Percentiles rank a stretch among this genome's conserved stretches.
Conservation (phyloP, 2,113 vertebrate species). For the Protobothrops mucrosquamatus region DNA sequence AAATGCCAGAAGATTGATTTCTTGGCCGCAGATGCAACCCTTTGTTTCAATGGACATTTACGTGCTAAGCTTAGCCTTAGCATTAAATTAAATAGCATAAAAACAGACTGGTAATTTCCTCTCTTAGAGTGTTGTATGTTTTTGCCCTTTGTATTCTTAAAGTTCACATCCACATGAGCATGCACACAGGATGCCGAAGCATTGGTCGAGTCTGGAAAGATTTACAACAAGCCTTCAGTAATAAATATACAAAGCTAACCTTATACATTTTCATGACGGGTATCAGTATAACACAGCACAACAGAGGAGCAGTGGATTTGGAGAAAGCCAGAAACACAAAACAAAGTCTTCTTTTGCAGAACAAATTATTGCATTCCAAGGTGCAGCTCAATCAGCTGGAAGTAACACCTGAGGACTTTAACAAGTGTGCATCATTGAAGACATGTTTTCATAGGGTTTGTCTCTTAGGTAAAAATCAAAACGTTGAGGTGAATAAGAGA, state of each 20-base stretch:
- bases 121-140: not conserved
- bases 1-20: conserved; percentile 18
- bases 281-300: not conserved
- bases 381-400: not conserved
- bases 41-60: not conserved
- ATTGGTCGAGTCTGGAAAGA: not conserved
- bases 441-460: not conserved
- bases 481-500: not conserved
- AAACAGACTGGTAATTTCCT: not conserved
- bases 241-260: not conserved
- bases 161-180: not conserved
- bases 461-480: not conserved
- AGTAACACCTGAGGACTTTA: not conserved
- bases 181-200: not conserved
- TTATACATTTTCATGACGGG: conserved; percentile 3
- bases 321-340: not conserved
- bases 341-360: not conserved
- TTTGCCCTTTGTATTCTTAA: not conserved
- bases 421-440: not conserved
- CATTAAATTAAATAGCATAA: not conserved
- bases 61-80: not conserved
- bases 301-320: not conserved
- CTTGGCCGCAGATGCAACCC: not conserved
- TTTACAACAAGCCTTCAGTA: conserved; percentile 6
- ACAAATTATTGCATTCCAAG: not conserved